These are phyloP conservation scores for Prosapia bicincta DNA, from an alignment of 2,888 invertebrate species.

Conservation along the genomic window DNA sequence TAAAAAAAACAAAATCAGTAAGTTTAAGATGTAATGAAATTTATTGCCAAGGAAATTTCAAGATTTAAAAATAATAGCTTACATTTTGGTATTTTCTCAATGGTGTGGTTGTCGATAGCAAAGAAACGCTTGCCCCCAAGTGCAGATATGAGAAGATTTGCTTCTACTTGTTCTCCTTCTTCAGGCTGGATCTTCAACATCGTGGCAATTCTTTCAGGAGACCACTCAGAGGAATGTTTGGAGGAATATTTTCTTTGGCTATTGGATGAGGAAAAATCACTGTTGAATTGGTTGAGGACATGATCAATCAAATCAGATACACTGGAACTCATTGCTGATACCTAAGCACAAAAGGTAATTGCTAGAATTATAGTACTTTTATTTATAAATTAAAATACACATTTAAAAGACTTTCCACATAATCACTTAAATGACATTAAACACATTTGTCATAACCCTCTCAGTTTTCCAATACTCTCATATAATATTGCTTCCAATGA, in stretches of 20 bases:
- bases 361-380: too few species aligned
- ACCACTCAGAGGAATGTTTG: conserved; percentile 42
- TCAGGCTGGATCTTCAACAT: conserved; percentile 55
- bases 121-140: conserved; percentile 50
- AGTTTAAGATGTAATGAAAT: too few species aligned
- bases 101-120: conserved; percentile 53
- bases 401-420: too few species aligned
- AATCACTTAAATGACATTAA: too few species aligned
- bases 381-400: too few species aligned
- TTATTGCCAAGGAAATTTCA: conserved; percentile 38
- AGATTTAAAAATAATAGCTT: conserved; percentile 1
- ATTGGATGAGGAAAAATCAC: conserved; percentile 9
- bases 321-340: conserved; percentile 47
- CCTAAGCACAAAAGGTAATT: too few species aligned
- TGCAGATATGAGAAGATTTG: conserved; percentile 48
- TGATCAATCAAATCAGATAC: conserved; percentile 44
- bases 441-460: too few species aligned
- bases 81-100: conserved; percentile 49
- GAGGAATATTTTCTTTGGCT: conserved; percentile 4
- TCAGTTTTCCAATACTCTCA: too few species aligned
- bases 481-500: too few species aligned
- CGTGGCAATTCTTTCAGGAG: conserved; percentile 55
- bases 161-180: conserved; percentile 55
- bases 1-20: not conserved
- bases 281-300: not conserved